phyloP scores from a whole-genome alignment of 2,113 vertebrate genomes.

The Pygoscelis adeliae region DNA sequence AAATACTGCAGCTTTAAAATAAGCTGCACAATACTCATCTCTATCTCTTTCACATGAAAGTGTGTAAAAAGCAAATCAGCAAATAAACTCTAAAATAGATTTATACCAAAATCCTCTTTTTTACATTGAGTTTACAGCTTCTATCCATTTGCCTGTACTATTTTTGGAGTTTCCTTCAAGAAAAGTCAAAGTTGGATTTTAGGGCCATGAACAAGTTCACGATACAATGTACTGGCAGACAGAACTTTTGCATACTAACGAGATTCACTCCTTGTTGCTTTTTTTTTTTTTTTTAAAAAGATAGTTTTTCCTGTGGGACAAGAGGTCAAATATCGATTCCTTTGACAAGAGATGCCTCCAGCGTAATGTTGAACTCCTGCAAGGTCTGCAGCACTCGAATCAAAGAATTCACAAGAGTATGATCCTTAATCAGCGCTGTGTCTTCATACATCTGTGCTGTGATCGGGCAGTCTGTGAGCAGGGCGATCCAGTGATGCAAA shows the following conservation, averaged over 20 bases:
- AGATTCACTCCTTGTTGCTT: constrained; percentile 55
- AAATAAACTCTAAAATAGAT: constrained; percentile 86
- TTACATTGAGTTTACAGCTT: constrained; percentile 78
- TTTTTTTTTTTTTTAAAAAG: not conserved
- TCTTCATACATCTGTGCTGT: constrained; percentile 98
- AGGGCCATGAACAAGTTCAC: constrained; percentile 44
- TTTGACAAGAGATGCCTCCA: constrained; percentile 96
- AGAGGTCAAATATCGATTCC: constrained; percentile 90
- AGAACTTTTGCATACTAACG: constrained; percentile 61
- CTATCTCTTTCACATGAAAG: constrained; percentile 83
- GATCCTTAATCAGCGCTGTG: constrained; percentile 92
- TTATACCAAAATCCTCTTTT: constrained; percentile 78
- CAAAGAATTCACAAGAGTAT: constrained; percentile 93
- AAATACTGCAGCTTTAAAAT: constrained; percentile 94
- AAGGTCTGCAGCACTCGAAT: constrained; percentile 96
- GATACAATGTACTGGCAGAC: constrained; percentile 61
- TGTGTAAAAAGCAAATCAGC: constrained; percentile 84
- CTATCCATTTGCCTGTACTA: constrained; percentile 68
- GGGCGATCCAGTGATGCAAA: constrained; percentile 96
- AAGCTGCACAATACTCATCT: constrained; percentile 85
- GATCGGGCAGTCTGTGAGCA: constrained; percentile 95
- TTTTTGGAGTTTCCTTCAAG: constrained; percentile 56
- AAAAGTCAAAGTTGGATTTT: constrained; percentile 52
- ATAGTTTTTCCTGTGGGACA: not conserved
- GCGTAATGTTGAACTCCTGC: constrained; percentile 98